A percentile compares a stretch with the other conserved stretches of the same genome.
Conservation (phyloP, 2,113 vertebrate species). For the Coracopsis vasa region DNA sequence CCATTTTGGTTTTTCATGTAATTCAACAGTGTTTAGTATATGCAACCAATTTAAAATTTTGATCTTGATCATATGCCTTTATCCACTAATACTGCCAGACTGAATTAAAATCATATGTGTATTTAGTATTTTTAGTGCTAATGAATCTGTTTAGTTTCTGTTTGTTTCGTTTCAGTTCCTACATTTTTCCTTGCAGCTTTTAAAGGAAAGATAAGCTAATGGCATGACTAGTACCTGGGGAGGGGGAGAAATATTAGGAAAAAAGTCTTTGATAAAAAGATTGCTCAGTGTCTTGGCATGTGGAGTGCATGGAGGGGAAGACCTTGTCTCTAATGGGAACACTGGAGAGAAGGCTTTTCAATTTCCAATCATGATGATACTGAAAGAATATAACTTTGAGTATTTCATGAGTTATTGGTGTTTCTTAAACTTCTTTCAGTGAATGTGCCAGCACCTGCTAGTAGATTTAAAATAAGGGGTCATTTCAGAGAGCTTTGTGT, state of each 20-base stretch:
- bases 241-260: background rate
- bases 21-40: background rate
- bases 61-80: background rate
- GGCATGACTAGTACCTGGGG: background rate
- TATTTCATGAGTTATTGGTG: background rate
- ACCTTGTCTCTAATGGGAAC: background rate
- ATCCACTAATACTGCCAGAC: background rate
- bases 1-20: background rate
- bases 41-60: background rate
- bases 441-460: background rate
- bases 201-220: background rate
- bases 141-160: background rate
- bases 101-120: background rate
- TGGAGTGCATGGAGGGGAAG: background rate
- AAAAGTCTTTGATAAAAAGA: background rate
- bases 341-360: background rate
- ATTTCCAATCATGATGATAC: background rate
- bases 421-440: background rate
- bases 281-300: background rate
- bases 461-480: background rate
- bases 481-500: background rate
- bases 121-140: background rate
- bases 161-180: background rate
- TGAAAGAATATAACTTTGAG: background rate
- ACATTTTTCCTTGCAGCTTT: background rate